Evolutionary conservation across 2,797 vertebrate genomes (phyloP).

Genomic region (Acridotheres tristis): DNA sequence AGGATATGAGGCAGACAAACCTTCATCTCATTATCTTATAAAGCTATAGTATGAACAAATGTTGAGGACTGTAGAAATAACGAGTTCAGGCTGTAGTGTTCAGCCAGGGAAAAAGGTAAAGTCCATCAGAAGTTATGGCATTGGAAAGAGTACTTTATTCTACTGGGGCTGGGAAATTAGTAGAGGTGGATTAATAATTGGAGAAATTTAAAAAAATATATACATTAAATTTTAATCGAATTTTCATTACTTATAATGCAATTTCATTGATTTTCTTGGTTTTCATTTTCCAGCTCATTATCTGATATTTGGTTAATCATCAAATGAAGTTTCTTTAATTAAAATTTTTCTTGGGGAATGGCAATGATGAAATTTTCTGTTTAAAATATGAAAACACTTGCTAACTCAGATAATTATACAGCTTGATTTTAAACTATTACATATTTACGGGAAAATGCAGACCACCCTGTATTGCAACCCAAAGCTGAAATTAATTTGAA

Average conservation of each 20-base stretch:
- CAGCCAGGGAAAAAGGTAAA: not conserved
- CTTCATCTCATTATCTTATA: not conserved
- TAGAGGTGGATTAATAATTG: not conserved
- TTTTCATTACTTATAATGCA: not conserved
- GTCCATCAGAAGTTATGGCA: not conserved
- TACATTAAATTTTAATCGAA: not conserved
- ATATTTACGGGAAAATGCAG: not conserved
- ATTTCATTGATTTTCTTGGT: not conserved
- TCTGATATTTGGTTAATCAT: not conserved
- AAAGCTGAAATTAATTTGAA: not conserved
- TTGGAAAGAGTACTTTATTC: not conserved
- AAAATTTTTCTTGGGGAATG: not conserved
- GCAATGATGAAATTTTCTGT: not conserved
- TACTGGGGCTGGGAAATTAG: not conserved
- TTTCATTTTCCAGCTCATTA: not conserved
- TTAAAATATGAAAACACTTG: not conserved
- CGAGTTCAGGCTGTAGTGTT: not conserved
- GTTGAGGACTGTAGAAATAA: not conserved
- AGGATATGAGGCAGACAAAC: not conserved
- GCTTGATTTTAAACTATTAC: not conserved
- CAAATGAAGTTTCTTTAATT: not conserved
- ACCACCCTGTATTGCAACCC: not conserved
- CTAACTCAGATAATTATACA: not conserved
- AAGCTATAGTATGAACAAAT: not conserved
- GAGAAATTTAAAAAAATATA: not conserved